Base-by-base conservation (phyloP, 1,140 invertebrate species). In the Bombus fervidus region DNA sequence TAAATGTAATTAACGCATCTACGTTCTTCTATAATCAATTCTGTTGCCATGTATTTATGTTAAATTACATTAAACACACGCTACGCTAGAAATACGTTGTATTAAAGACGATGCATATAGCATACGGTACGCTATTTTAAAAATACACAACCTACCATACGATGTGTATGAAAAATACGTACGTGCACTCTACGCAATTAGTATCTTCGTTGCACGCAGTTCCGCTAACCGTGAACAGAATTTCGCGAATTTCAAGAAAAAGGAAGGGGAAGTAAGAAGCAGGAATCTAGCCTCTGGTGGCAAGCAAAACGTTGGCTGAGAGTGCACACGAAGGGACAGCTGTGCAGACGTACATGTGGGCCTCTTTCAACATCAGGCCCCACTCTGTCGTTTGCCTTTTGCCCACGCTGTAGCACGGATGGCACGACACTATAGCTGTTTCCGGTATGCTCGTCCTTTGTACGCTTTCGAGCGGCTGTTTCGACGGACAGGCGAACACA, bases 401-500 rank as follows among this genome's bases (percentile, higher is more conserved):
- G 73, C 69, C 73, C n/a, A 25, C 41, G 37, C 69, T 86, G 43
- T 85, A 80, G 83, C 72, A 15, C 47, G 68, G 53, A 72, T 72
- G 41, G 68, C 69, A 69, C 68, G 41, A 79, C 81, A 87, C 83
- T 91, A 89, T 89, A 89, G 73, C 83, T 68, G 83, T 80, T 77
- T 86, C 76, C 80, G 89, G 90, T 85, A 86, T 77, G 86, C 75
- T 80, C 81, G 78, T 87, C 68, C 89, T 86, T 88, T 80, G 83
- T 77, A 37, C 69, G 84, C 78, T 57, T 78, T 81, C 68, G 72
- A 78, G 66, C 62, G 79, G 41, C 75, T 71, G 74, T 64, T 59
- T 37, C 82, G 39, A 73, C 75, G 18, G 15, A 12, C 39, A 79
- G 39, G 34, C 71, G 57, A 83, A 39, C 37, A 87, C 80, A 83